Evolutionary conservation across 2,797 vertebrate species (phyloP).

Genomic region (Sebastes glaucus): DNA sequence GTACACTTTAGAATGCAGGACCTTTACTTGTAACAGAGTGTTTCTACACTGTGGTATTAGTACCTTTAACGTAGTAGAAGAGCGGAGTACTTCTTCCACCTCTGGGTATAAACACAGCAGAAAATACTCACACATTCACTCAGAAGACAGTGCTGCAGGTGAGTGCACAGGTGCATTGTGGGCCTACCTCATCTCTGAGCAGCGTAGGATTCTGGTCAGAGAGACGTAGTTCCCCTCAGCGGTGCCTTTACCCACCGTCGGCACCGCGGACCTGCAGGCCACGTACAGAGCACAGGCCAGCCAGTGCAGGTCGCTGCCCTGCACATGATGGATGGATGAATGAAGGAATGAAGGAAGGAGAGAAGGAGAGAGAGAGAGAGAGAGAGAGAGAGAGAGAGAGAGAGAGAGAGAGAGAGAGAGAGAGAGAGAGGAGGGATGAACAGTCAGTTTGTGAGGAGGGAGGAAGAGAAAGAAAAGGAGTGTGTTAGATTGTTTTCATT

Average conservation of each 20-base stretch:
- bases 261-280: slow-evolving; percentile 91
- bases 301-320: slow-evolving; percentile 94
- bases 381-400: not conserved
- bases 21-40: too few relatives aligned
- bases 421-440: not conserved
- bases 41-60: not conserved
- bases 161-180: not conserved
- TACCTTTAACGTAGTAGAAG: not conserved
- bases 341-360: not conserved
- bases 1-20: too few relatives aligned
- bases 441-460: not conserved
- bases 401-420: not conserved
- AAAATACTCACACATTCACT: not conserved
- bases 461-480: not conserved
- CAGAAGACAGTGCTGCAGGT: not conserved
- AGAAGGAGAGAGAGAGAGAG: not conserved
- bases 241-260: slow-evolving; percentile 91
- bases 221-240: slow-evolving; percentile 94
- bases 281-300: slow-evolving; percentile 93
- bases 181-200: slow-evolving; percentile 91
- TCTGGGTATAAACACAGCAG: not conserved
- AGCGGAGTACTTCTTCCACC: not conserved
- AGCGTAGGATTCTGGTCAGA: slow-evolving; percentile 91
- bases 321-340: not conserved
- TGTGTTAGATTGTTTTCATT: too few relatives aligned